Percentiles rank a stretch among this genome's conserved stretches.
Evolutionary conservation across 2,797 vertebrate species (phyloP).

Genomic region (Cuniculus paca): DNA sequence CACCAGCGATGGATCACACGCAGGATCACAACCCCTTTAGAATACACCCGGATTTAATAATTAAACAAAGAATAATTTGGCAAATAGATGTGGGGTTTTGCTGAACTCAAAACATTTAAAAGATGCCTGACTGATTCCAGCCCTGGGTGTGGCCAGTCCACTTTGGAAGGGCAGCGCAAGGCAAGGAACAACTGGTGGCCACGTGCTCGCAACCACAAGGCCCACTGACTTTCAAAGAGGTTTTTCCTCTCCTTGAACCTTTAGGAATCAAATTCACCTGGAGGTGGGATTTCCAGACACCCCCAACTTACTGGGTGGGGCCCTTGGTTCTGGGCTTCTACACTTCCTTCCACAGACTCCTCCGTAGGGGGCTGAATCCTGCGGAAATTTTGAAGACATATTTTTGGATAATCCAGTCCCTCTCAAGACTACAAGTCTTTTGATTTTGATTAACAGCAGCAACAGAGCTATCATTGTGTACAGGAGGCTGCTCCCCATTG

Average conservation of each 20-base stretch:
- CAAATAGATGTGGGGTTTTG: neutral
- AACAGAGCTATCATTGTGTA: neutral
- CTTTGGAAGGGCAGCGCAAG: neutral
- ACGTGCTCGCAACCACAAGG: neutral
- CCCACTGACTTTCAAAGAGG: neutral
- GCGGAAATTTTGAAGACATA: neutral
- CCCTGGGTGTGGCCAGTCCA: neutral
- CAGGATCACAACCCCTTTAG: neutral
- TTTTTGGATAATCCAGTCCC: neutral
- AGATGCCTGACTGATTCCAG: constrained; percentile 36
- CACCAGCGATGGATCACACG: neutral
- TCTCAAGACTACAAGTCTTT: neutral
- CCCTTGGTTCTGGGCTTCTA: neutral
- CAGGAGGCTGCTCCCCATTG: rapidly evolving
- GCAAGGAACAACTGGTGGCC: neutral
- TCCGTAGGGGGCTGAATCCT: neutral
- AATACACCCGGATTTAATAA: constrained; percentile 15
- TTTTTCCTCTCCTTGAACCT: neutral
- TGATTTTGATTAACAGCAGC: neutral
- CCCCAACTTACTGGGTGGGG: rapidly evolving
- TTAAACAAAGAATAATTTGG: constrained; percentile 56
- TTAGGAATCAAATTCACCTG: neutral
- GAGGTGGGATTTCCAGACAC: too few species aligned
- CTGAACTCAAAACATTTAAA: constrained; percentile 41
- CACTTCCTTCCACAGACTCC: neutral